A percentile compares a stretch with the other conserved stretches of the same genome.
Conservation (phyloP, 2,888 invertebrate species). For the Melanargia galathea region DNA sequence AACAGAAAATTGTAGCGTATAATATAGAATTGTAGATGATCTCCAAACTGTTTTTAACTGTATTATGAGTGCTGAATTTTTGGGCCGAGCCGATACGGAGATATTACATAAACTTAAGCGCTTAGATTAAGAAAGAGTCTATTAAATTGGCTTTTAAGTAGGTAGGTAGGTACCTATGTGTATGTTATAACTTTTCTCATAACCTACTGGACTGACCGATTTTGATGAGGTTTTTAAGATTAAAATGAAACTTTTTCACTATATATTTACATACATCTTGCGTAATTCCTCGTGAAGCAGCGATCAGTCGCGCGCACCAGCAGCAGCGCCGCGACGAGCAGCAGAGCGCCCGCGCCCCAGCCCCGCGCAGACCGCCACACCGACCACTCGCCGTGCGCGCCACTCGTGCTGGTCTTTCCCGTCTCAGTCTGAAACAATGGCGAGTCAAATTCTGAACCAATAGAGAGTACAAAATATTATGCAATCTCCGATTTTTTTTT, state of each 20-base stretch:
- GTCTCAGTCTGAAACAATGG: constrained; percentile 5
- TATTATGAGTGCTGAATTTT: no score
- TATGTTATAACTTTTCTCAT: no score
- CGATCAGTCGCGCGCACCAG: constrained; percentile 57
- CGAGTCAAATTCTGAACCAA: not conserved
- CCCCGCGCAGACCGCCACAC: constrained; percentile 46
- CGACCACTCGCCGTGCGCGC: constrained; percentile 20
- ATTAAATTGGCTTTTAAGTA: no score
- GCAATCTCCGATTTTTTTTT: no score
- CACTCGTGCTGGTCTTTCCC: constrained; percentile 10
- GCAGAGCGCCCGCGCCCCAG: constrained; percentile 56
- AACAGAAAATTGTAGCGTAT: not conserved
- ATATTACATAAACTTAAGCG: no score
- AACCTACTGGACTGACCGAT: no score
- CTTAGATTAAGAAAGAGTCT: no score
- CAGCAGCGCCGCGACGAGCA: constrained; percentile 56
- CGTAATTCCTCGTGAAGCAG: constrained; percentile 50
- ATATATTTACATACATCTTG: constrained; percentile 24
- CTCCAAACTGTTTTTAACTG: not conserved
- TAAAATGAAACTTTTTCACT: no score
- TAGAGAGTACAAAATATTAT: no score
- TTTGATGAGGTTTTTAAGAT: no score
- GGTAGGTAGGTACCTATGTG: no score
- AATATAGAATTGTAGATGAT: not conserved
- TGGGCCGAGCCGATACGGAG: no score